These are phyloP conservation scores for Boleophthalmus pectinirostris DNA, from an alignment of 2,113 vertebrate species.

Conservation along the genomic window DNA sequence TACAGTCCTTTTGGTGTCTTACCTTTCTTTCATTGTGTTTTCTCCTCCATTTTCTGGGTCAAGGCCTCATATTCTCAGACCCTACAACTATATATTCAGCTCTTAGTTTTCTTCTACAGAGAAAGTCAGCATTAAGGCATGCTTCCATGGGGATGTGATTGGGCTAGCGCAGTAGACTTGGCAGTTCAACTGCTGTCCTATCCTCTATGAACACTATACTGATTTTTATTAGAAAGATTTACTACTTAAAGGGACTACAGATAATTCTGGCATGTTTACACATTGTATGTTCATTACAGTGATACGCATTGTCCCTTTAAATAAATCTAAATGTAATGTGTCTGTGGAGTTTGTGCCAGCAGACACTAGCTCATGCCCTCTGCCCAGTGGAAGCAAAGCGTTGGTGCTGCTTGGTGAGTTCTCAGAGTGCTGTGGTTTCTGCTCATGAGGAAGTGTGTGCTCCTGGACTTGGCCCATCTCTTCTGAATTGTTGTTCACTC, in stretches of 20 bases:
- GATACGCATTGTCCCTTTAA: too few species aligned
- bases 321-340: too few species aligned
- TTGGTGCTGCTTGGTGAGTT: slow-evolving; percentile 10
- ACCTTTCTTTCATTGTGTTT: slow-evolving; percentile 40
- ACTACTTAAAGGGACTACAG: too few species aligned
- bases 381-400: background rate
- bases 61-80: slow-evolving; percentile 57
- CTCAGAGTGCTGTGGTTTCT: slow-evolving; percentile 36
- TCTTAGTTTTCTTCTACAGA: background rate
- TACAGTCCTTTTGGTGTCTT: slow-evolving; percentile 35
- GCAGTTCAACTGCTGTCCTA: background rate
- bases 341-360: background rate
- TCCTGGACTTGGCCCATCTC: slow-evolving; percentile 25
- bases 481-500: slow-evolving; percentile 51
- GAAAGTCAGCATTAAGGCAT: background rate
- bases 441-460: slow-evolving; percentile 7
- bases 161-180: background rate
- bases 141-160: background rate
- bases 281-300: too few species aligned
- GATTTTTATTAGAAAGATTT: background rate
- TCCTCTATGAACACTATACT: background rate
- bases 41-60: slow-evolving; percentile 48
- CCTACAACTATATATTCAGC: slow-evolving; percentile 1
- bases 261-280: too few species aligned
- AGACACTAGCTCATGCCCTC: too few species aligned